phyloP scores from a whole-genome alignment of 2,888 invertebrate species.

The Folsomia manolachei region DNA sequence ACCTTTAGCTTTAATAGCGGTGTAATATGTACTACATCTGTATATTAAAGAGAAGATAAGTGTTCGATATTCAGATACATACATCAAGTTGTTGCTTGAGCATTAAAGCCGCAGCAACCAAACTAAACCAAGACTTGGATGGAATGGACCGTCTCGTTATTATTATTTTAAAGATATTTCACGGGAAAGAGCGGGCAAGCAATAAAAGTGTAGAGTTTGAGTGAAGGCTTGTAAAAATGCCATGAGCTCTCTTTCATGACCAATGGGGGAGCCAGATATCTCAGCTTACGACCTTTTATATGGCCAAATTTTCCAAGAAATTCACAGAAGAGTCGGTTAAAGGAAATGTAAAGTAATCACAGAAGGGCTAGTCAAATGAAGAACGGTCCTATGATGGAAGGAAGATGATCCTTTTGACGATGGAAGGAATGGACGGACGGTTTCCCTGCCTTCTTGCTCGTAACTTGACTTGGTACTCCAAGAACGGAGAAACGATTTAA shows the following conservation, averaged over 20 bases:
- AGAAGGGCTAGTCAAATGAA: slow-evolving; percentile 18
- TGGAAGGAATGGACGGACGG: slow-evolving; percentile 5
- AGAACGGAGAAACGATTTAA: slow-evolving; percentile 13
- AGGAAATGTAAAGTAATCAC: slow-evolving; percentile 29
- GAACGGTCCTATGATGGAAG: slow-evolving; percentile 16
- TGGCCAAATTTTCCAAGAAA: slow-evolving; percentile 51
- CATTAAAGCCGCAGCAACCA: background rate
- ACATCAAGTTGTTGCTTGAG: background rate
- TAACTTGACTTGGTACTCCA: background rate
- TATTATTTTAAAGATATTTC: slow-evolving; percentile 47
- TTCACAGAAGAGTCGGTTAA: slow-evolving; percentile 49
- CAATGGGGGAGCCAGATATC: slow-evolving; percentile 34
- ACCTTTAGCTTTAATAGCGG: background rate
- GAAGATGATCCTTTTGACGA: slow-evolving; percentile 11
- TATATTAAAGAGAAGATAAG: no score
- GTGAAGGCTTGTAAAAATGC: slow-evolving; percentile 51
- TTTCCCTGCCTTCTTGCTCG: background rate
- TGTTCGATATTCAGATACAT: slow-evolving; percentile 17
- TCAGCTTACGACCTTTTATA: slow-evolving; percentile 47
- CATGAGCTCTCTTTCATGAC: slow-evolving; percentile 47
- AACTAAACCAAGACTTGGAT: background rate
- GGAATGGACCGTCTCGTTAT: slow-evolving; percentile 32
- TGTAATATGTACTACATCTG: background rate
- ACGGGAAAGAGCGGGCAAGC: slow-evolving; percentile 47
- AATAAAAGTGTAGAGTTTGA: slow-evolving; percentile 51